phyloP scores from a whole-genome alignment of 1,140 invertebrate genomes.

The Aporrectodea caliginosa region DNA sequence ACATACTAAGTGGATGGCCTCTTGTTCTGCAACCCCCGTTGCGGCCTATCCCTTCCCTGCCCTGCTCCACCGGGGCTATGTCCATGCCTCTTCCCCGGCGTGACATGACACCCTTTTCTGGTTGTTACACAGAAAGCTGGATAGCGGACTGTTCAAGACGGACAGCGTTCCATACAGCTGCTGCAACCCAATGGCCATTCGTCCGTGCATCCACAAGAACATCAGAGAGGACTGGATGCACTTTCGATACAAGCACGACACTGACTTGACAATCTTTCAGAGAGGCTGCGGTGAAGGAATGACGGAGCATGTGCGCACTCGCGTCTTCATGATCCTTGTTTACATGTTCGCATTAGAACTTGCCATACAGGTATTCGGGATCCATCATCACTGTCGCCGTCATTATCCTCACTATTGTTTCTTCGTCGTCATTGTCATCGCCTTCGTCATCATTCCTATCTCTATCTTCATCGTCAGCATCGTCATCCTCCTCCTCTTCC shows the following conservation, averaged over 20 bases:
- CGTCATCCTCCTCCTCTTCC: not conserved
- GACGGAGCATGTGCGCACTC: not conserved
- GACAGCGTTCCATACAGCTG: slow-evolving; percentile 5
- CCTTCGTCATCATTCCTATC: not conserved
- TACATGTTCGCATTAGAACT: not conserved
- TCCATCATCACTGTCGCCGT: not conserved
- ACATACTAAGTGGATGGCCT: not conserved
- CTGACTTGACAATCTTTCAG: slow-evolving; percentile 4
- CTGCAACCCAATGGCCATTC: not conserved
- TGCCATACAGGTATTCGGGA: not conserved
- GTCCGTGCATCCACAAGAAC: slow-evolving; percentile 9
- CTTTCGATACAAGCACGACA: not conserved
- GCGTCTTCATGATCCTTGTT: not conserved
- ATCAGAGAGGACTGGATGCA: not conserved
- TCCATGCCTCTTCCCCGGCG: not conserved
- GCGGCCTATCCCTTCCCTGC: not conserved
- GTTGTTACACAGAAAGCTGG: not conserved
- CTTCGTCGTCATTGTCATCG: not conserved
- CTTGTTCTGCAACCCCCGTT: not conserved
- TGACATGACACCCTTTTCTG: not conserved
- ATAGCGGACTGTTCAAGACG: not conserved
- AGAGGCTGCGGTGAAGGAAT: slow-evolving; percentile 14
- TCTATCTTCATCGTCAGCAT: not conserved
- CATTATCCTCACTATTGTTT: no score
- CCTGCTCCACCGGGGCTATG: not conserved